phyloP scores from a whole-genome alignment of 2,113 vertebrate genomes.

The Pseudonaja textilis region DNA sequence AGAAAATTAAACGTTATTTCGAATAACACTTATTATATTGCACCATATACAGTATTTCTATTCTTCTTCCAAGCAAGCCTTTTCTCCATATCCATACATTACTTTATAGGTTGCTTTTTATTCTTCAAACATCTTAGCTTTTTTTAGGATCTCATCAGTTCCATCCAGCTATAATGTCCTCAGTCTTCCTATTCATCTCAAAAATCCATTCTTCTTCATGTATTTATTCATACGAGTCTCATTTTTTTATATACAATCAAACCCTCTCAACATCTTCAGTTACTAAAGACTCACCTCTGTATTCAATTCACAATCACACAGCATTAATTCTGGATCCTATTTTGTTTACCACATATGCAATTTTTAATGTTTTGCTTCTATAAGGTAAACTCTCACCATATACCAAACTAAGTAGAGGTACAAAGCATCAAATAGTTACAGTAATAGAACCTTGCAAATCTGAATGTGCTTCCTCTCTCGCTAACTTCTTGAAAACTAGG shows the following conservation, averaged over 20 bases:
- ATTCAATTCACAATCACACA: neutral
- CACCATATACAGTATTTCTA: neutral
- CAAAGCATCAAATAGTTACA: neutral
- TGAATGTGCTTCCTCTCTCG: neutral
- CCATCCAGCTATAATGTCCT: neutral
- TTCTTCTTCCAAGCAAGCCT: neutral
- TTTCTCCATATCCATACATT: neutral
- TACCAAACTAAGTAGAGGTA: neutral
- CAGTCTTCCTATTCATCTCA: neutral
- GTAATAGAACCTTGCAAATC: neutral
- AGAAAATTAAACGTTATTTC: neutral
- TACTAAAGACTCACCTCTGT: neutral
- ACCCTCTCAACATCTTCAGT: neutral
- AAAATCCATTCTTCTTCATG: neutral
- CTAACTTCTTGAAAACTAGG: neutral
- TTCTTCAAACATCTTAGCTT: neutral
- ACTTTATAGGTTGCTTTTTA: neutral
- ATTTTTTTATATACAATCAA: neutral
- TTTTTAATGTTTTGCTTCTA: neutral
- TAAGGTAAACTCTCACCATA: neutral
- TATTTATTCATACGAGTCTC: neutral
- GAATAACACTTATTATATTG: neutral
- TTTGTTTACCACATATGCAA: neutral
- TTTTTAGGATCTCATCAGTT: neutral
- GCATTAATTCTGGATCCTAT: neutral